A percentile compares a stretch with the other conserved stretches of the same genome.
phyloP scores from a whole-genome alignment of 1,140 invertebrate species.

The Parapsyche elsis region DNA sequence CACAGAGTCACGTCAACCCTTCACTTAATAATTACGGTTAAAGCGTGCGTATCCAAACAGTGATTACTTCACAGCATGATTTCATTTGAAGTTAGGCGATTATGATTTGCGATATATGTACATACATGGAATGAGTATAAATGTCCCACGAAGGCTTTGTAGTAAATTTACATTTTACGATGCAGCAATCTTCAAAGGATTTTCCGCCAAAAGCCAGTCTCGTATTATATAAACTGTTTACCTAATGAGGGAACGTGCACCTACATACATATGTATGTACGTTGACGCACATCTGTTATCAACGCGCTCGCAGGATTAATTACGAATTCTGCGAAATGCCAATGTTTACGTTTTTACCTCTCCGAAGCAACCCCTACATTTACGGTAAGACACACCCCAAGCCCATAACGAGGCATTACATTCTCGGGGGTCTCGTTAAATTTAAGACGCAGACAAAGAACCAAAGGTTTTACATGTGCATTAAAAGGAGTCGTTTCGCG shows the following conservation, averaged over 20 bases:
- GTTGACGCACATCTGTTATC: slow-evolving; percentile 19
- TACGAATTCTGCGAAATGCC: slow-evolving; percentile 32
- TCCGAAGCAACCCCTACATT: slow-evolving; percentile 31
- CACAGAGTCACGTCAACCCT: background rate
- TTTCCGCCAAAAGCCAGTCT: background rate
- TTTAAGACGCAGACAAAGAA: slow-evolving; percentile 5
- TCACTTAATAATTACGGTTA: background rate
- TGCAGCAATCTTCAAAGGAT: no score
- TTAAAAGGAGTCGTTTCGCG: background rate
- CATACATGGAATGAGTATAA: no score
- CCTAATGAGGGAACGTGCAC: slow-evolving; percentile 25
- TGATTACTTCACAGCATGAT: no score
- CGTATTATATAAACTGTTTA: slow-evolving; percentile 18
- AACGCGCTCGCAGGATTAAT: slow-evolving; percentile 32
- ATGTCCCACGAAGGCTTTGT: no score
- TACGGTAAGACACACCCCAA: background rate
- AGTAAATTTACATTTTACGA: no score
- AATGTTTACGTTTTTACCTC: slow-evolving; percentile 35
- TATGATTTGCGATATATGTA: no score
- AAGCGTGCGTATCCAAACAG: no score
- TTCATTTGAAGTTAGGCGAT: no score
- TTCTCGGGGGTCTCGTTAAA: slow-evolving; percentile 52
- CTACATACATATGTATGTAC: no score
- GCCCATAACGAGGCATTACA: slow-evolving; percentile 45
- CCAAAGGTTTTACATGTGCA: background rate